Evolutionary conservation across 1,140 invertebrate genomes (phyloP).

Genomic region (Eueides isabella): DNA sequence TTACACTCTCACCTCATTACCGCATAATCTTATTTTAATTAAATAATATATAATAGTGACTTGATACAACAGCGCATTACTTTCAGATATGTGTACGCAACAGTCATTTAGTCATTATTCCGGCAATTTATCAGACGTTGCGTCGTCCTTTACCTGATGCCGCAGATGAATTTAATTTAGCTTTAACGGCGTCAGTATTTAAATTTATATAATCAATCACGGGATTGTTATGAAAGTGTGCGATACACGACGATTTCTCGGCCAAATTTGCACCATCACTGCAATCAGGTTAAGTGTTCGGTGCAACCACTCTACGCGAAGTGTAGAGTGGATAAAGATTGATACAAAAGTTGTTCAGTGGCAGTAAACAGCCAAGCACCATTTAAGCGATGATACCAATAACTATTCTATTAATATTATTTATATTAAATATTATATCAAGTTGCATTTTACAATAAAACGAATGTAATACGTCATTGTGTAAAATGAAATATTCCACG

Average conservation of each 20-base stretch:
- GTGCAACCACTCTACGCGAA: conserved; percentile 50
- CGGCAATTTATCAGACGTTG: conserved; percentile 74
- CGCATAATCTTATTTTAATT: conserved; percentile 37
- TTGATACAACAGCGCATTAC: conserved; percentile 39
- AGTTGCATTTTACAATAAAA: conserved; percentile 32
- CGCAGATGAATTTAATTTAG: conserved; percentile 77
- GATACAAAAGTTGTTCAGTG: not conserved
- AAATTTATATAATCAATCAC: conserved; percentile 81
- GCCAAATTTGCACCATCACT: conserved; percentile 75
- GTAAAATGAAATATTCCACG: conserved; percentile 29
- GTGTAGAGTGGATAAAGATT: not conserved
- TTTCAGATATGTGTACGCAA: conserved; percentile 41
- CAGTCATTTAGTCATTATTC: conserved; percentile 72
- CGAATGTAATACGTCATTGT: conserved; percentile 34
- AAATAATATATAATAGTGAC: conserved; percentile 41
- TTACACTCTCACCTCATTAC: conserved; percentile 33
- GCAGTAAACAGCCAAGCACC: not conserved
- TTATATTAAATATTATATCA: conserved; percentile 29
- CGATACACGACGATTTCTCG: conserved; percentile 75
- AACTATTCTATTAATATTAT: conserved; percentile 22
- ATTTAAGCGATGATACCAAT: conserved; percentile 33
- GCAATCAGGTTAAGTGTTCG: conserved; percentile 61
- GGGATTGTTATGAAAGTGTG: conserved; percentile 79
- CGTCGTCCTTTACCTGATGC: conserved; percentile 74
- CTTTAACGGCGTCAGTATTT: conserved; percentile 76